phyloP scores from a whole-genome alignment of 2,113 vertebrate species.

The Nestor notabilis region DNA sequence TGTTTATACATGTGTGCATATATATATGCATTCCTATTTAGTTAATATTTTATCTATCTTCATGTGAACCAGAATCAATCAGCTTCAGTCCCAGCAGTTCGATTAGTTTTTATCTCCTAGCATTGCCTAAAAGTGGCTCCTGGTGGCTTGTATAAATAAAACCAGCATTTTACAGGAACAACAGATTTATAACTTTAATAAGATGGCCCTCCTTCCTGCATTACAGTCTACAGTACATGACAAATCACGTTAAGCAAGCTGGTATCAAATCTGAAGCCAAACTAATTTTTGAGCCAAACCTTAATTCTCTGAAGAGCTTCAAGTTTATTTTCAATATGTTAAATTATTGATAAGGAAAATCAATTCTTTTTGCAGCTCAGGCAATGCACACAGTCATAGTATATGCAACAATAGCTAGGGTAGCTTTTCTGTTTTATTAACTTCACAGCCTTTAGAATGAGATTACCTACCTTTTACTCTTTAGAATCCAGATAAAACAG shows the following conservation, averaged over 20 bases:
- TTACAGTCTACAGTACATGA: slow-evolving; percentile 11
- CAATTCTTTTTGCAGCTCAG: neutral
- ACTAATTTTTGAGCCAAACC: neutral
- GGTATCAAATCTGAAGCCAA: slow-evolving; percentile 27
- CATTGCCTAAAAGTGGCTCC: slow-evolving; percentile 36
- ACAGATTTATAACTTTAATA: slow-evolving; percentile 59
- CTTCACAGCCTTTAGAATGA: slow-evolving; percentile 2
- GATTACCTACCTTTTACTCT: neutral
- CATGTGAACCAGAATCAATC: neutral
- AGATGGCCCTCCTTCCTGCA: slow-evolving; percentile 11
- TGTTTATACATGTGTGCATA: neutral
- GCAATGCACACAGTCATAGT: neutral
- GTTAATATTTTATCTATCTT: neutral
- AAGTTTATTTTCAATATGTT: slow-evolving; percentile 21
- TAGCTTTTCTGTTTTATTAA: neutral
- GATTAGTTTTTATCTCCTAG: neutral
- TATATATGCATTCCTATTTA: neutral
- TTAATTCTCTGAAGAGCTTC: slow-evolving; percentile 30
- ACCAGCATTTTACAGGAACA: slow-evolving; percentile 35
- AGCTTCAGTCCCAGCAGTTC: neutral
- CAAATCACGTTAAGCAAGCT: slow-evolving; percentile 45
- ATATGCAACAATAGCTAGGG: neutral
- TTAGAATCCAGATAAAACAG: slow-evolving; percentile 16
- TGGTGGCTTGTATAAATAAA: slow-evolving; percentile 26
- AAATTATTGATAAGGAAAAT: slow-evolving; percentile 41